These are phyloP conservation scores for Salpingus planirostris DNA, from an alignment of 2,888 invertebrate species.

Conservation along the genomic window DNA sequence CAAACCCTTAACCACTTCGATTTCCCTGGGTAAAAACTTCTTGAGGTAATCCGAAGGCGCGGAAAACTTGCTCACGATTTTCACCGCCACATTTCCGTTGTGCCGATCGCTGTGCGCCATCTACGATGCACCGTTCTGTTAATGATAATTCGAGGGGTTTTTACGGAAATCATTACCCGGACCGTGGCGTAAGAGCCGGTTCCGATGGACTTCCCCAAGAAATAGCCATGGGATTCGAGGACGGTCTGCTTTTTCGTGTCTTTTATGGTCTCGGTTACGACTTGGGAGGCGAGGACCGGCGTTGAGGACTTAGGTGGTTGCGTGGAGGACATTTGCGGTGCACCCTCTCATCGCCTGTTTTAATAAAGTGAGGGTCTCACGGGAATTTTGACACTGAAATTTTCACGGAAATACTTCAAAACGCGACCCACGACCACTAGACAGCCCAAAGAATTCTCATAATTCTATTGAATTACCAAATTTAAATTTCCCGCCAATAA, in stretches of 20 bases:
- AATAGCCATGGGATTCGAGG: constrained; percentile 68
- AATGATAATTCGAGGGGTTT: constrained; percentile 1
- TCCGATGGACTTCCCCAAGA: constrained; percentile 65
- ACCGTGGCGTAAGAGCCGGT: constrained; percentile 79
- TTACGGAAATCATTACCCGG: constrained; percentile 45
- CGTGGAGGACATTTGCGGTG: no score
- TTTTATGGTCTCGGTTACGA: no score
- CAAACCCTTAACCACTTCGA: constrained; percentile 72
- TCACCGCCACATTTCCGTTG: constrained; percentile 66
- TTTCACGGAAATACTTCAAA: no score
- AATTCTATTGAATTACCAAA: no score
- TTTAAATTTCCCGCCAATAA: no score
- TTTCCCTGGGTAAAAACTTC: constrained; percentile 74
- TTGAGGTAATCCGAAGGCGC: constrained; percentile 72
- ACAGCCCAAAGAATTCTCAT: no score
- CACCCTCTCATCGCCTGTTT: no score
- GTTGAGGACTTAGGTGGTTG: no score
- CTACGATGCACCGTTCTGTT: constrained; percentile 29
- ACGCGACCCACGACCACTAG: no score
- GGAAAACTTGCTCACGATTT: constrained; percentile 75
- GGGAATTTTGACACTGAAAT: no score
- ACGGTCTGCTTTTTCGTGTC: constrained; percentile 50
- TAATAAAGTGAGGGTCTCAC: no score
- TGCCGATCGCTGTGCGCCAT: constrained; percentile 67
- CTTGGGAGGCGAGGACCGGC: no score